A percentile compares a stretch with the other conserved stretches of the same genome.
phyloP scores from a whole-genome alignment of 1,140 invertebrate species.

The Anastatus disparis region DNA sequence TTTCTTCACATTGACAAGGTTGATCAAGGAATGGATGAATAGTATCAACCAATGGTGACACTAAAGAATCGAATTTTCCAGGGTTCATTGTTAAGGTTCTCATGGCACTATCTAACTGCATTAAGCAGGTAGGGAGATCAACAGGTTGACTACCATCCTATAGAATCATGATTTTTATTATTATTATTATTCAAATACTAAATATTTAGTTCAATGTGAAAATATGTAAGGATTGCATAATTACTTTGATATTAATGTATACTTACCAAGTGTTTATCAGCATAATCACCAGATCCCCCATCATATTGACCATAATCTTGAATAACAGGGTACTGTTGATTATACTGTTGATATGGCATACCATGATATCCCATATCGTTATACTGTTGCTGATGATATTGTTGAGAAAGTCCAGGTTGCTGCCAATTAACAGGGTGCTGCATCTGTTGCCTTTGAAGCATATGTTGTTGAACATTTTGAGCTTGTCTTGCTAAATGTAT shows the following conservation, averaged over 20 bases:
- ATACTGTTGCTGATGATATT: slow-evolving; percentile 42
- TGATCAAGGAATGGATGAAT: slow-evolving; percentile 68
- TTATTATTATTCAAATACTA: not conserved
- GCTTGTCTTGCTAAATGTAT: slow-evolving; percentile 45
- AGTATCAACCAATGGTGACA: slow-evolving; percentile 68
- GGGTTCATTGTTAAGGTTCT: slow-evolving; percentile 72
- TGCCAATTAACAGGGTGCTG: slow-evolving; percentile 38
- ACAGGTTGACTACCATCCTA: slow-evolving; percentile 30
- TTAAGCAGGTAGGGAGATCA: slow-evolving; percentile 52
- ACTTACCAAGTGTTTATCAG: slow-evolving; percentile 45
- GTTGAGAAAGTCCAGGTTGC: slow-evolving; percentile 18
- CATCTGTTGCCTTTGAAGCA: slow-evolving; percentile 35
- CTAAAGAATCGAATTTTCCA: slow-evolving; percentile 69
- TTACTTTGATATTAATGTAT: not conserved
- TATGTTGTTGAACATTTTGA: slow-evolving; percentile 31
- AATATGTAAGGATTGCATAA: not conserved
- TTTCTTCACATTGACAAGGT: slow-evolving; percentile 65
- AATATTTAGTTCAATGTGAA: not conserved
- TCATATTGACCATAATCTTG: slow-evolving; percentile 48
- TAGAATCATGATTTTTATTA: slow-evolving; percentile 31
- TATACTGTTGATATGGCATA: slow-evolving; percentile 45
- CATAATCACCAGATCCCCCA: slow-evolving; percentile 46
- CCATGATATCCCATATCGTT: slow-evolving; percentile 36
- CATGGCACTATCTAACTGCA: slow-evolving; percentile 69
- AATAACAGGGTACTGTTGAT: slow-evolving; percentile 39